Conservation (phyloP, 2,113 vertebrate species). For the Athene noctua region DNA sequence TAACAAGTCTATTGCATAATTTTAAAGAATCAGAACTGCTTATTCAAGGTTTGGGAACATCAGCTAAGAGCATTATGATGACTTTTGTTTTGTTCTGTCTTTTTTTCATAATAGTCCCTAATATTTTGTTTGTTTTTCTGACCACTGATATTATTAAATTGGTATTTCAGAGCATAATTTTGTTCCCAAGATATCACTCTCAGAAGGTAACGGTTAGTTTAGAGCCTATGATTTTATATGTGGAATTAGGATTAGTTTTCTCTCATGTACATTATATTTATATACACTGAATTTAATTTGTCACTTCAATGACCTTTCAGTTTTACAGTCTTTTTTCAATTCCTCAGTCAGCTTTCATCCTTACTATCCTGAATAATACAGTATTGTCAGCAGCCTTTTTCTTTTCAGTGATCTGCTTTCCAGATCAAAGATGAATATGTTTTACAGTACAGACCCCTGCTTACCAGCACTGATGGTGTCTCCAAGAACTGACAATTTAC, state of each 20-base stretch:
- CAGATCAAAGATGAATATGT: neutral
- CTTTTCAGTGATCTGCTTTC: neutral
- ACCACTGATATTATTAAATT: neutral
- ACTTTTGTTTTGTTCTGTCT: neutral
- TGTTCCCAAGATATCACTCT: neutral
- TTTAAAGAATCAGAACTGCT: neutral
- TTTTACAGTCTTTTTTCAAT: neutral
- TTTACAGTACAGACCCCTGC: neutral
- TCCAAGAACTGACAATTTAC: neutral
- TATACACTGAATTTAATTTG: slow-evolving; percentile 7
- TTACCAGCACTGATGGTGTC: neutral
- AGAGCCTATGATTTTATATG: neutral
- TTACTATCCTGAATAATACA: neutral
- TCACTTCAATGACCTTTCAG: neutral
- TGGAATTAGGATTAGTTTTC: slow-evolving; percentile 17
- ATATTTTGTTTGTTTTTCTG: neutral
- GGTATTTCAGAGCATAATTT: neutral
- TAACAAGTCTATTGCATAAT: neutral
- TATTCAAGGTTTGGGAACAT: neutral
- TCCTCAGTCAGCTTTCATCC: neutral
- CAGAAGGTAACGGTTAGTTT: neutral
- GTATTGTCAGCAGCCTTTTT: neutral
- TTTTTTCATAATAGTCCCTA: neutral
- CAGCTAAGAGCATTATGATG: neutral
- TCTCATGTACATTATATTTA: neutral